Conservation (phyloP, 64 coral and sea anemone species). For the Cladopsammia gracilis region DNA sequence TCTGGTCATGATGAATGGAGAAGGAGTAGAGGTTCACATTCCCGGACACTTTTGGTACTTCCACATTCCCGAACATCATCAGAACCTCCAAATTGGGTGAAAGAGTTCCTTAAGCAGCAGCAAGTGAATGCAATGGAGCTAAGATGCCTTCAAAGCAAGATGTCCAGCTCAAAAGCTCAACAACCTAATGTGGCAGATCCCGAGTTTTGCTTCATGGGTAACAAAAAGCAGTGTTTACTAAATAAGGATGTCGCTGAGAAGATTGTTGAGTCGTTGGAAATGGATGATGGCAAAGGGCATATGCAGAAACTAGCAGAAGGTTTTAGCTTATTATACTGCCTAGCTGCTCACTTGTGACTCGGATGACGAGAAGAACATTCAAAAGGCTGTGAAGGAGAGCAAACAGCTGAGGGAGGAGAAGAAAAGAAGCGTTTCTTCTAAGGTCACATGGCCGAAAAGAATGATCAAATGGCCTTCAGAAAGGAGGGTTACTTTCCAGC, state of each 20-base stretch:
- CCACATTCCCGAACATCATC: too few species aligned
- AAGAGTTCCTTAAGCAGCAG: not conserved
- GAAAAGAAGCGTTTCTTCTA: not conserved
- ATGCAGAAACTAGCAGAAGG: not conserved
- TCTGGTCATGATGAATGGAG: not conserved
- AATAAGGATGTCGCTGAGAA: not conserved
- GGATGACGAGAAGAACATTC: slow-evolving; percentile 38
- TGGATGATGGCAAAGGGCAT: not conserved
- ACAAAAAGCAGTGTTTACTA: not conserved
- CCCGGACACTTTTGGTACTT: not conserved
- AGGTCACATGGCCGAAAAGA: not conserved
- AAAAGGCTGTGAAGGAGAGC: not conserved
- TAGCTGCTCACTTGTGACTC: slow-evolving; percentile 16
- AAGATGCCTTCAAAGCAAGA: not conserved
- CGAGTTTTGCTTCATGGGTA: not conserved
- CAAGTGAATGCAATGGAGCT: not conserved
- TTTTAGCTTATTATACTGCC: not conserved
- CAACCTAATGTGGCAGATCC: not conserved
- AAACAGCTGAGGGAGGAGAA: not conserved
- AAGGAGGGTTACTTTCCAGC: slow-evolving; percentile 18
- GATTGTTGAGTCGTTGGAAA: not conserved
- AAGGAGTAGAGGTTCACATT: too few species aligned
- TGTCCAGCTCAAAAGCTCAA: not conserved
- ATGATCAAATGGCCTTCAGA: not conserved
- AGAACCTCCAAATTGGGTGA: too few species aligned